Evolutionary conservation across 2,888 invertebrate species (phyloP).

Genomic region (Allacma fusca): DNA sequence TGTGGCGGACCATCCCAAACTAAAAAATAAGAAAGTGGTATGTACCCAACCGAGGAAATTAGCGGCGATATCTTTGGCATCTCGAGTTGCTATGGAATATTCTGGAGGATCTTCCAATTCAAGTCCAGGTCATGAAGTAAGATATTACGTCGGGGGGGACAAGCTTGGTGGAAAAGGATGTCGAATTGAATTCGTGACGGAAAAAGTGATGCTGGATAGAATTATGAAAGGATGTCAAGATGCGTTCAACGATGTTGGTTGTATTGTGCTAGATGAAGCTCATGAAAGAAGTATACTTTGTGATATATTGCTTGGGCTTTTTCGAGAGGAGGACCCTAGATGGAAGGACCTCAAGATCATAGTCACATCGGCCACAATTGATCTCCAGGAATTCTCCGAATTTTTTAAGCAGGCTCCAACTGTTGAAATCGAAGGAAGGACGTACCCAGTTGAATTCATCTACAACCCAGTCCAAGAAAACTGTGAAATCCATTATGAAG

Average conservation of each 20-base stretch:
- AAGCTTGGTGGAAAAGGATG: slow-evolving; percentile 59
- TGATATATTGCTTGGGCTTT: slow-evolving; percentile 64
- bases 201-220: slow-evolving; percentile 64
- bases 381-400: slow-evolving; percentile 62
- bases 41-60: slow-evolving; percentile 65
- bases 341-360: slow-evolving; percentile 63
- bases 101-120: slow-evolving; percentile 42
- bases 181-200: slow-evolving; percentile 63
- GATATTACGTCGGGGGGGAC: slow-evolving; percentile 62
- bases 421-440: slow-evolving; percentile 63
- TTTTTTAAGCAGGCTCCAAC: slow-evolving; percentile 63
- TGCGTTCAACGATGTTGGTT: slow-evolving; percentile 59
- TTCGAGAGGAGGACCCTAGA: slow-evolving; percentile 61
- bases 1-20: slow-evolving; percentile 62
- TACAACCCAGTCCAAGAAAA: slow-evolving; percentile 57
- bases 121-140: slow-evolving; percentile 61
- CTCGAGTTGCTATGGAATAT: slow-evolving; percentile 63
- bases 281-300: slow-evolving; percentile 64
- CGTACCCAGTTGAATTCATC: slow-evolving; percentile 63
- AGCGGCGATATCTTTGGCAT: slow-evolving; percentile 64
- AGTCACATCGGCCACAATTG: slow-evolving; percentile 65
- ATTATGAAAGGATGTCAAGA: slow-evolving; percentile 61
- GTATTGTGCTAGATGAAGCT: slow-evolving; percentile 65
- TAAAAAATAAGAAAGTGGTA: slow-evolving; percentile 61
- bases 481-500: slow-evolving; percentile 60